Evolutionary conservation across 2,113 vertebrate species (phyloP), one percentile per base, ranked within the genome.

Genomic region (Gallinago jamesoni): DNA sequence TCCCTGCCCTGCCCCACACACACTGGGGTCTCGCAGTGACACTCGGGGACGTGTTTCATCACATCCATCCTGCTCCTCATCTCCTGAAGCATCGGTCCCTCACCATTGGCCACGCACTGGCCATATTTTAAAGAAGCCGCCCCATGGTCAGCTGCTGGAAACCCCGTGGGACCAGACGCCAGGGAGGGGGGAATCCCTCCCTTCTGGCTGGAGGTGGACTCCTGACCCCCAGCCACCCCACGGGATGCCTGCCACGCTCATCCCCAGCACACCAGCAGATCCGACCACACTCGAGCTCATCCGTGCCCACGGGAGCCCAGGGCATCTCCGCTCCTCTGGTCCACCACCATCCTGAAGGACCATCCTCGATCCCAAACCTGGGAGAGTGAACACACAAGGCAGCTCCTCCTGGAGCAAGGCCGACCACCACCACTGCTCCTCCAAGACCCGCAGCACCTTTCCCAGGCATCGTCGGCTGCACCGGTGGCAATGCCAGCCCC

Each of bases 401-500:
- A 3, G 33, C 35, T 69, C 16, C 69, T 76, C 76, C 14, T 5
- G 9, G 45, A 64, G 78, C 72, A 82, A 21, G 4, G 1, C 23
- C 2, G 1, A 57, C 39, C 52, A 47, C 55, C 39, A n/a, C 43
- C 2, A 0, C 43, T 25, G 45, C 60, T 72, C 64, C 69, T 35
- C 67, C 31, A 18, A 39, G 50, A 67, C 43, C 37, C 18, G 11
- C 30, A 24, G 37, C 43, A 76, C n/a, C 45, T 53, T 45, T 23
- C 22, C 0, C 0, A 1, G 35, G 28, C 39, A 39, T 39, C 39
- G 1, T 8, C 2, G 7, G 35, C 59, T 1, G 17, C 48, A 4
- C 14, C 2, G 0, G 67, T 3, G 1, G 1, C 6, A n/a, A 27
- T 4, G 0, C 25, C 3, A 5, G 43, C 53, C 4, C 30, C 1